Evolutionary conservation across 2,888 invertebrate species (phyloP), one percentile per base, ranked within the genome.

Genomic region (Endomychus coccineus): DNA sequence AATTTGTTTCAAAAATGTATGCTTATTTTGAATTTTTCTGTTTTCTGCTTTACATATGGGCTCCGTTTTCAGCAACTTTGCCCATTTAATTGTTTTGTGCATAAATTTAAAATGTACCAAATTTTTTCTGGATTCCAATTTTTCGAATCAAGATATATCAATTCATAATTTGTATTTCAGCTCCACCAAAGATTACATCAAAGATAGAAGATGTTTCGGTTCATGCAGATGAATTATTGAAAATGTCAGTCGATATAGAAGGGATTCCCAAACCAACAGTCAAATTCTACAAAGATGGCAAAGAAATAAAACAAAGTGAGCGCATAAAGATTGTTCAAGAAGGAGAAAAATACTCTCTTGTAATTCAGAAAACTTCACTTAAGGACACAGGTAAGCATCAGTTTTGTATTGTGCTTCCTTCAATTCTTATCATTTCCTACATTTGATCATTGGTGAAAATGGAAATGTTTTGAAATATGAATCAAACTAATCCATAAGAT

Each of bases 221-320:
- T 27, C 71, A 76, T 51, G 77, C 78, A 27, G 83, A 83, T 1
- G 77, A 83, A 40, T 78, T 78, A 7, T 74, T 88, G 28, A 79
- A 77, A 32, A 81, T 94, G 64, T 80, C 81, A 6, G 76, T 89
- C 1, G 84, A 88, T 58, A 76, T 94, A 22, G 86, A 89, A 53
- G 91, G 87, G 23, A 77, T 79, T 2, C 91, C 92, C 0, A 71
- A 78, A 5, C 90, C 94, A 1, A 79, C 79, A 11, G 76, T 91
- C 6, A 77, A 78, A 39, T 85, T 92, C 75, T 90, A 83, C 68
- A 91, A 90, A 56, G 90, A 92, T 51, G 91, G 91, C 12, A 81
- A 82, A 41, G 75, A 81, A 50, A 71, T 94, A 37, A 75, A 77
- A 45, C 74, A 76, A 46, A 80, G 80, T 3, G 82, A 83, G 27